Conservation (phyloP, 30 jellyfish, hydroid and myxozoan genomes). For the Cassiopea xamachana region DNA sequence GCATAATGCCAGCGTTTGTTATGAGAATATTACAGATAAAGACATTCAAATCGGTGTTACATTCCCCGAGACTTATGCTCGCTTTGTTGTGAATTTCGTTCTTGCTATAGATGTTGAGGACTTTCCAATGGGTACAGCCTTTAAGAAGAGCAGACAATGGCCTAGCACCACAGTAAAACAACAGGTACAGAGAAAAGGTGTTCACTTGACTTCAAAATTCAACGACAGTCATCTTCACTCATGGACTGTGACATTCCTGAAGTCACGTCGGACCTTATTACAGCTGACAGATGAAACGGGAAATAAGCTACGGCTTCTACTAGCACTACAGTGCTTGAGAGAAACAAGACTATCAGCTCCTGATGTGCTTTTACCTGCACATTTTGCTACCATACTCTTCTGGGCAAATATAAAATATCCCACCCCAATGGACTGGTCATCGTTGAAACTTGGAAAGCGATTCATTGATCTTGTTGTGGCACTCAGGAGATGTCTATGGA, state of each 20-base stretch:
- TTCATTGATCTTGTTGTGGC: conserved; percentile 86
- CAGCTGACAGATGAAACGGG: conserved; percentile 76
- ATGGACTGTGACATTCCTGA: conserved; percentile 84
- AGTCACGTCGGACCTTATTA: conserved; percentile 77
- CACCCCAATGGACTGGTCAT: conserved; percentile 77
- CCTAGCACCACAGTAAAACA: conserved; percentile 60
- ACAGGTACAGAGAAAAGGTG: conserved; percentile 73
- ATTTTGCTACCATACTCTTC: conserved; percentile 78
- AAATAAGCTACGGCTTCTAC: conserved; percentile 66
- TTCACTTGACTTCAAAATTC: conserved; percentile 77
- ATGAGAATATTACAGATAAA: conserved; percentile 46
- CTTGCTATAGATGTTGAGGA: conserved; percentile 74
- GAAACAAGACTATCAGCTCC: conserved; percentile 77
- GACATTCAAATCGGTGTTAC: conserved; percentile 53
- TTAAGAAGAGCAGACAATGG: conserved; percentile 68
- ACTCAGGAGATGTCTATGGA: conserved; percentile 83
- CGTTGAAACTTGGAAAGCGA: conserved; percentile 72
- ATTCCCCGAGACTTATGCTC: conserved; percentile 44
- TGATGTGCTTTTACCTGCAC: conserved; percentile 76
- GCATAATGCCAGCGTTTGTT: conserved; percentile 59
- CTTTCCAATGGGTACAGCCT: conserved; percentile 60
- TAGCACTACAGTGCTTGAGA: conserved; percentile 81
- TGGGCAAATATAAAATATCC: conserved; percentile 85
- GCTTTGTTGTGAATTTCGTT: conserved; percentile 66
- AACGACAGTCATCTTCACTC: conserved; percentile 59